phyloP scores from a whole-genome alignment of 1,140 invertebrate species.

The Hylaeus anthracinus region DNA sequence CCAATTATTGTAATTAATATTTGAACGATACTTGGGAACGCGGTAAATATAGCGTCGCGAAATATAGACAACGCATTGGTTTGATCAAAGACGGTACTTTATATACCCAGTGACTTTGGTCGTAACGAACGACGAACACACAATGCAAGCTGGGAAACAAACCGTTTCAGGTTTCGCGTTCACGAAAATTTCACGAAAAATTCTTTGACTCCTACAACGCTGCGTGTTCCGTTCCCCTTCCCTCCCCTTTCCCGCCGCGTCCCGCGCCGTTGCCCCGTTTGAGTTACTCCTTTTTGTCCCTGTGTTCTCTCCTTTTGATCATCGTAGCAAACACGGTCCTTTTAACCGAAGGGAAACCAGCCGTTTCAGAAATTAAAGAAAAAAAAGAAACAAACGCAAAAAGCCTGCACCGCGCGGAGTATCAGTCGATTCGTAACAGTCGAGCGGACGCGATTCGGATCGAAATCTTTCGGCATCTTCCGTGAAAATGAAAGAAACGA shows the following conservation, averaged over 20 bases:
- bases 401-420: background rate
- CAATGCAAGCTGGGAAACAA: slow-evolving; percentile 16
- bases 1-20: too few relatives aligned
- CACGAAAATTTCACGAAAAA: background rate
- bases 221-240: background rate
- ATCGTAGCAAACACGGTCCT: background rate
- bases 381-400: background rate
- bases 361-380: slow-evolving; percentile 20
- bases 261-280: background rate
- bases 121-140: slow-evolving; percentile 32
- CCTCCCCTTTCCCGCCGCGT: background rate
- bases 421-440: background rate
- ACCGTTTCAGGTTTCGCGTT: background rate
- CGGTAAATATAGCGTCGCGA: too few relatives aligned
- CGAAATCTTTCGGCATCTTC: background rate
- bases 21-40: too few relatives aligned
- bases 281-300: slow-evolving; percentile 17
- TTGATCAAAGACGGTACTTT: too few relatives aligned
- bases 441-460: background rate
- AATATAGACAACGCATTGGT: too few relatives aligned
- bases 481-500: too few relatives aligned
- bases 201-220: slow-evolving; percentile 18
- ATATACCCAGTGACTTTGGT: background rate
- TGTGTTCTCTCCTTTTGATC: slow-evolving; percentile 28
- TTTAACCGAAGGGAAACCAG: slow-evolving; percentile 10